Conservation (phyloP, 64 coral and sea anemone genomes). For the Dendrophyllia cribrosa region DNA sequence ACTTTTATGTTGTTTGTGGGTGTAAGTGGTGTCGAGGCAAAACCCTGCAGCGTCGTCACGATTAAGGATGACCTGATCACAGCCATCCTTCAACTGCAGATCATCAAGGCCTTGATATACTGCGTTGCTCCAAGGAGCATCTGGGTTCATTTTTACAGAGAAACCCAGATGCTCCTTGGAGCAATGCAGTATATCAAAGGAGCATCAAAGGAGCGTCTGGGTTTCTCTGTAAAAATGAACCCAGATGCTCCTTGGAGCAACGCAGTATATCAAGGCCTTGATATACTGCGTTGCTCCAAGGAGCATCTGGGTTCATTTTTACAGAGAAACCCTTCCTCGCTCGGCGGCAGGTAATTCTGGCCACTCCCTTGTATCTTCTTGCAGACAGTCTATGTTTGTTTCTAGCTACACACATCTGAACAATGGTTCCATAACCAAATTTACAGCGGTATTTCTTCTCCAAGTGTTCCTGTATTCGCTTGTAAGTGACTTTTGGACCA, state of each 20-base stretch:
- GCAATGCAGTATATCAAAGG: conserved; percentile 55
- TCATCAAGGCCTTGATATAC: conserved; percentile 62
- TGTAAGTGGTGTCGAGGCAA: conserved; percentile 67
- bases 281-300: conserved; percentile 54
- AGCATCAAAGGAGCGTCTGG: conserved; percentile 57
- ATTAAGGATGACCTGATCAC: conserved; percentile 54
- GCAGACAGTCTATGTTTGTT: conserved; percentile 50
- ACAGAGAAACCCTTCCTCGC: conserved; percentile 27
- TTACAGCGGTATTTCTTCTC: conserved; percentile 49
- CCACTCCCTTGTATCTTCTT: conserved; percentile 40
- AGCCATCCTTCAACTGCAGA: conserved; percentile 60
- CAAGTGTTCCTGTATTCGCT: conserved; percentile 43
- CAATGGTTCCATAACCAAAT: conserved; percentile 39
- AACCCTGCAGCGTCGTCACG: conserved; percentile 62
- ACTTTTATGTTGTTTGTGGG: conserved; percentile 51
- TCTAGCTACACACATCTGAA: conserved; percentile 39
- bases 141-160: conserved; percentile 54
- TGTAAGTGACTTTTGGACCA: conserved; percentile 54
- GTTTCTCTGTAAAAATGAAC: conserved; percentile 64
- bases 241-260: conserved; percentile 53
- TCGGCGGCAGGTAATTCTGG: conserved; percentile 49
- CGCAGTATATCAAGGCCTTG: conserved; percentile 40
- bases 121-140: conserved; percentile 46
- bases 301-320: conserved; percentile 64
- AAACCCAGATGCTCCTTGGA: conserved; percentile 68